These are phyloP conservation scores for Mionectes macconnelli DNA, from an alignment of 2,113 vertebrate species.

Conservation along the genomic window DNA sequence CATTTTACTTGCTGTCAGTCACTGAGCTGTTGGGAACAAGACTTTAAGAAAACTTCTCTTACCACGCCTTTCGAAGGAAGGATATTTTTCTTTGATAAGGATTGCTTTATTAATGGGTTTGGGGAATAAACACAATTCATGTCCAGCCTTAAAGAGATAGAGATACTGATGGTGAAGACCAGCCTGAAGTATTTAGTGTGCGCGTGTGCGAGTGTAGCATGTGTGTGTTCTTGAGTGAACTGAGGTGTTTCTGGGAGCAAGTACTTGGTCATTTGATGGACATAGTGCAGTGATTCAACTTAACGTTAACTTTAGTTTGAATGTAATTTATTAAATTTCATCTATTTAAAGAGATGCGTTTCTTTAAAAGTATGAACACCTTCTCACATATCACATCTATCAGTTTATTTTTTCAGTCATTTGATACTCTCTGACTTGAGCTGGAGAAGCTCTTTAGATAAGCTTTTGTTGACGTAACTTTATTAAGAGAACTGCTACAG, in stretches of 20 bases:
- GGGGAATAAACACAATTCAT: slow-evolving; percentile 70
- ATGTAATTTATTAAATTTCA: slow-evolving; percentile 83
- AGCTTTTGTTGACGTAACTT: slow-evolving; percentile 74
- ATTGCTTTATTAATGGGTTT: slow-evolving; percentile 65
- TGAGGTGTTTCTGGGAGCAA: slow-evolving; percentile 78
- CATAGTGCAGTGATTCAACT: slow-evolving; percentile 76
- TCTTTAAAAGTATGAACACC: slow-evolving; percentile 77
- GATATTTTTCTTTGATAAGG: slow-evolving; percentile 68
- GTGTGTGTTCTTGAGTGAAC: slow-evolving; percentile 75
- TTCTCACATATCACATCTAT: slow-evolving; percentile 77
- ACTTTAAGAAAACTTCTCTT: slow-evolving; percentile 63
- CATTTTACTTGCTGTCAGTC: slow-evolving; percentile 79
- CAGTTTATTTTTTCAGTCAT: slow-evolving; percentile 75
- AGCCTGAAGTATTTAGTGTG: slow-evolving; percentile 71
- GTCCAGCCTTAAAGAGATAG: slow-evolving; percentile 77
- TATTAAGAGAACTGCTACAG: slow-evolving; percentile 64
- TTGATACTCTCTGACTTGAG: slow-evolving; percentile 75
- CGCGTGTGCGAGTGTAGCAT: slow-evolving; percentile 68
- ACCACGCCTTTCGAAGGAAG: slow-evolving; percentile 59
- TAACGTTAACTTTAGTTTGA: slow-evolving; percentile 74
- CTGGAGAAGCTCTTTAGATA: slow-evolving; percentile 75
- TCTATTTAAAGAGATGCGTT: slow-evolving; percentile 77
- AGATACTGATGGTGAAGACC: slow-evolving; percentile 68
- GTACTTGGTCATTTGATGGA: slow-evolving; percentile 73
- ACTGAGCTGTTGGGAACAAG: slow-evolving; percentile 83